Conservation (phyloP, 2,888 invertebrate species). For the Tiliacea aurago region DNA sequence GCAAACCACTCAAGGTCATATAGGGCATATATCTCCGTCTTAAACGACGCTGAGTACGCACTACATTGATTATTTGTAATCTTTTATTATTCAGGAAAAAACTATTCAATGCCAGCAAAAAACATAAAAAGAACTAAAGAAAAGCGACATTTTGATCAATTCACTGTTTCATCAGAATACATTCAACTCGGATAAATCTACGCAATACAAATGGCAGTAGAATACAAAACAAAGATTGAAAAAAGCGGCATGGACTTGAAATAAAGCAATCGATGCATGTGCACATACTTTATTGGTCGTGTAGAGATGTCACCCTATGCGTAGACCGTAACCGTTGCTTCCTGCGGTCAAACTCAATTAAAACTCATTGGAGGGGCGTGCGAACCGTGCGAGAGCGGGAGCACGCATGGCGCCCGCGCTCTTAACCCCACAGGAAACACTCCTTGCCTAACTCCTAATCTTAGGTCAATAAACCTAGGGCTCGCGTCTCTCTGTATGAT, state of each 20-base stretch:
- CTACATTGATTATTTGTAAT: slow-evolving; percentile 34
- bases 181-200: slow-evolving; percentile 42
- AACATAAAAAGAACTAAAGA: slow-evolving; percentile 29
- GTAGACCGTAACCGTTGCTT: slow-evolving; percentile 81
- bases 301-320: slow-evolving; percentile 81
- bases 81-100: slow-evolving; percentile 26
- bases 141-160: slow-evolving; percentile 40
- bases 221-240: slow-evolving; percentile 14
- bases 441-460: slow-evolving; percentile 80
- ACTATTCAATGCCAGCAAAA: slow-evolving; percentile 34
- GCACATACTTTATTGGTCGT: slow-evolving; percentile 28
- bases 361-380: slow-evolving; percentile 89
- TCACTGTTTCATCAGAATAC: slow-evolving; percentile 42
- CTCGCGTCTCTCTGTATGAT: slow-evolving; percentile 71
- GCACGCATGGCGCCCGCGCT: slow-evolving; percentile 63
- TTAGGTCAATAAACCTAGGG: slow-evolving; percentile 74
- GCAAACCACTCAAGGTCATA: too few species aligned
- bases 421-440: slow-evolving; percentile 85
- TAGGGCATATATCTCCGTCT: too few species aligned
- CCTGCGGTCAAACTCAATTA: slow-evolving; percentile 87
- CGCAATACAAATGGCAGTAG: slow-evolving; percentile 13
- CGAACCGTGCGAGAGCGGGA: slow-evolving; percentile 76
- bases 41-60: slow-evolving; percentile 38
- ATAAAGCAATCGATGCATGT: slow-evolving; percentile 17
- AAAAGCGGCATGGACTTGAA: not conserved